These are phyloP conservation scores for Alouatta palliata DNA, from an alignment of 2,113 vertebrate species.

Conservation along the genomic window DNA sequence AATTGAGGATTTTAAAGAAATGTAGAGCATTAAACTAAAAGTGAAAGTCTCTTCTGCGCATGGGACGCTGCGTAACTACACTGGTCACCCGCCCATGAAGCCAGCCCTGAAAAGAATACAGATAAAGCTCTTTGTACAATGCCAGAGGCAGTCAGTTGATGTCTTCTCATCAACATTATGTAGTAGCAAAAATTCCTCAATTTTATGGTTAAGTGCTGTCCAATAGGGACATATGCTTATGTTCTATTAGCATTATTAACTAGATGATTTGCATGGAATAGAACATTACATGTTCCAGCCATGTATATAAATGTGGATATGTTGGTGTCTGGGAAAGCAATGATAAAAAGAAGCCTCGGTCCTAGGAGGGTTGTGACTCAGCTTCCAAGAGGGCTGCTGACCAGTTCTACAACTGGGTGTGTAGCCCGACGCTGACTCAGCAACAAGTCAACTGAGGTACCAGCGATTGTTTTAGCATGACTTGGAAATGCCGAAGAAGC, in stretches of 20 bases:
- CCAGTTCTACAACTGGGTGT: no score
- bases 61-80: neutral
- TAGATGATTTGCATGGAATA: neutral
- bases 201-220: no score
- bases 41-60: neutral
- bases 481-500: neutral
- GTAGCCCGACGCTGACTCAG: neutral
- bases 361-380: neutral
- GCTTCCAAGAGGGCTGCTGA: neutral
- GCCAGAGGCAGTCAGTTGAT: neutral
- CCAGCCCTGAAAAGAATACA: neutral
- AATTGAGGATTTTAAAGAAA: neutral
- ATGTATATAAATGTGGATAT: neutral
- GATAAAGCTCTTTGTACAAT: neutral
- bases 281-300: neutral
- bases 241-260: neutral
- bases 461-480: neutral
- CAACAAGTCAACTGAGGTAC: neutral
- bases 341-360: neutral
- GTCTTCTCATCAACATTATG: no score
- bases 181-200: no score
- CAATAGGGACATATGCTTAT: no score
- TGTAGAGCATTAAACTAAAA: neutral
- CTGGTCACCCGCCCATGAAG: neutral
- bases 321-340: neutral